A percentile compares a stretch with the other conserved stretches of the same genome.
Evolutionary conservation across 2,113 vertebrate species (phyloP).

Genomic region (Dicentrarchus labrax): DNA sequence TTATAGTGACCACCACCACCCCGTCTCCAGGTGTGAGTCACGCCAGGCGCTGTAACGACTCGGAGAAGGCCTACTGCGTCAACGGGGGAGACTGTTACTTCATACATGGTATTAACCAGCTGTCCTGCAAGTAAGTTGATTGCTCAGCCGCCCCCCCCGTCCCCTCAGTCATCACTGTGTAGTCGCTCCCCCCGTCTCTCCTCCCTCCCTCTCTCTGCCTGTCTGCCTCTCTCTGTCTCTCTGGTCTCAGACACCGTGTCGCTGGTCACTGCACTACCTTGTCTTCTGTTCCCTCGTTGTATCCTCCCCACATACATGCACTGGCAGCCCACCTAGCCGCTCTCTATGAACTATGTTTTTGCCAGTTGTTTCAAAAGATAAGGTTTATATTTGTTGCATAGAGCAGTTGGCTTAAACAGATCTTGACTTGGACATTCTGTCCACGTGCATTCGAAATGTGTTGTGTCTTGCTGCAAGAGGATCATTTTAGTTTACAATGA

Average conservation of each 20-base stretch:
- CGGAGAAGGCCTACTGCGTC: slow-evolving; percentile 95
- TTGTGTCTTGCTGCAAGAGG: background rate
- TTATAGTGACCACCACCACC: slow-evolving; percentile 84
- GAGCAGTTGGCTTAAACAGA: background rate
- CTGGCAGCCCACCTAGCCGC: slow-evolving; percentile 18
- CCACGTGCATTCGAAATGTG: background rate
- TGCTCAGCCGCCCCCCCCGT: slow-evolving; percentile 9
- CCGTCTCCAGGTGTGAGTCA: slow-evolving; percentile 94
- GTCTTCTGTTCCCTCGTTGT: slow-evolving; percentile 45
- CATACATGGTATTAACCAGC: slow-evolving; percentile 98
- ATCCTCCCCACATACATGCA: slow-evolving; percentile 16
- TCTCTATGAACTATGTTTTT: background rate
- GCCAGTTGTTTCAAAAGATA: background rate
- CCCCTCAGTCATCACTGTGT: slow-evolving; percentile 49
- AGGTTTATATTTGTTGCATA: background rate
- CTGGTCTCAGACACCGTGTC: slow-evolving; percentile 41
- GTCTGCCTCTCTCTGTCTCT: slow-evolving; percentile 42
- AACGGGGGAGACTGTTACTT: slow-evolving; percentile 99
- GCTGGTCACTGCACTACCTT: slow-evolving; percentile 36
- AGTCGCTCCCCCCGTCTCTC: slow-evolving; percentile 43
- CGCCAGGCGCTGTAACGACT: slow-evolving; percentile 95
- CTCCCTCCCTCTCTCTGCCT: slow-evolving; percentile 54
- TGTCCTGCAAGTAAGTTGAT: slow-evolving; percentile 97
- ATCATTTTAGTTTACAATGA: slow-evolving; percentile 14
- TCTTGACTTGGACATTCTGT: background rate